These are phyloP conservation scores for Athalia cordata DNA, from an alignment of 2,888 invertebrate genomes.

Conservation along the genomic window DNA sequence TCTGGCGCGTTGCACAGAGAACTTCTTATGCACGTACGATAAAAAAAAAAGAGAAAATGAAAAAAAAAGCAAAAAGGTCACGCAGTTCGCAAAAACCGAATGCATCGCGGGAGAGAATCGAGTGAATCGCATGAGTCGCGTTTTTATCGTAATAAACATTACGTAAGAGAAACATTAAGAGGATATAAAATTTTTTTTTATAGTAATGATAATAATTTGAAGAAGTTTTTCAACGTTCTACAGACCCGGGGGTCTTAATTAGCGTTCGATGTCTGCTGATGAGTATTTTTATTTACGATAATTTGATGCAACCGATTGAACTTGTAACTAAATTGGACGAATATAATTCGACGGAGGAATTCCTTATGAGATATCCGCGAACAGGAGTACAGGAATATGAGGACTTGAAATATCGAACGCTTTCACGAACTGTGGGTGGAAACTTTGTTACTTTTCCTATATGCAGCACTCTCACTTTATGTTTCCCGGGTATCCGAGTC, in stretches of 20 bases:
- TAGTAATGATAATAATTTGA: too few relatives aligned
- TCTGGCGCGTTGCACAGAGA: constrained; percentile 4
- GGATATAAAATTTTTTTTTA: too few relatives aligned
- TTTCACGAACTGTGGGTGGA: constrained; percentile 4
- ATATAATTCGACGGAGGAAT: constrained; percentile 29
- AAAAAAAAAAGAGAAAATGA: neutral
- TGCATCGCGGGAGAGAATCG: constrained; percentile 21
- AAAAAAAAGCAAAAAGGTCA: constrained; percentile 12
- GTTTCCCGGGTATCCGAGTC: constrained; percentile 26
- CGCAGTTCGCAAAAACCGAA: neutral
- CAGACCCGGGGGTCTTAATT: too few relatives aligned
- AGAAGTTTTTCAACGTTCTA: too few relatives aligned
- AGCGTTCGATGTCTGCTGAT: too few relatives aligned
- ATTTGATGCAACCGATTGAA: neutral
- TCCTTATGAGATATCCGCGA: constrained; percentile 17
- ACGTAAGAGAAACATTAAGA: too few relatives aligned
- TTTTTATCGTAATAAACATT: too few relatives aligned
- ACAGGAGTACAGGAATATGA: constrained; percentile 28
- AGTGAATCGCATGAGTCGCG: neutral
- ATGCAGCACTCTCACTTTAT: constrained; percentile 20
- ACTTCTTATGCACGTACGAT: neutral
- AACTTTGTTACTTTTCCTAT: neutral
- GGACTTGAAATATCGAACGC: too few relatives aligned
- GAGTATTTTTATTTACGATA: neutral
- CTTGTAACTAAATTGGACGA: neutral